These are phyloP conservation scores for Luehdorfia chinensis DNA, from an alignment of 1,140 invertebrate genomes.

Conservation along the genomic window DNA sequence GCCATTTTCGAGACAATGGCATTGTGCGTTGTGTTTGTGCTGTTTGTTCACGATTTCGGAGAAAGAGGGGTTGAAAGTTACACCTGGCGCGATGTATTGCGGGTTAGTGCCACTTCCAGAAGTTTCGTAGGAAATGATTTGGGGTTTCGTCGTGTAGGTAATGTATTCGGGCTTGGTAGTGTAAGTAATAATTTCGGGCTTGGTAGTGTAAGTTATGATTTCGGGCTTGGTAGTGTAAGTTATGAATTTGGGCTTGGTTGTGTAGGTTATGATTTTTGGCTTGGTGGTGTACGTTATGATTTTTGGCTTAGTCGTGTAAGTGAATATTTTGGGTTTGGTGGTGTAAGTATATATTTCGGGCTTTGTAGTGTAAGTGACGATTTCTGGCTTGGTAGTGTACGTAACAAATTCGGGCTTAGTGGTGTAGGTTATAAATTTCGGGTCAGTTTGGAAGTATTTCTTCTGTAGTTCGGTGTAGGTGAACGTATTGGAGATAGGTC, in stretches of 20 bases:
- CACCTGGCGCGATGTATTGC: constrained; percentile 52
- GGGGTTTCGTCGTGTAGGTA: constrained; percentile 48
- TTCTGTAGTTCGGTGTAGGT: constrained; percentile 52
- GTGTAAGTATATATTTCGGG: constrained; percentile 51
- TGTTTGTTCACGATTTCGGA: constrained; percentile 39
- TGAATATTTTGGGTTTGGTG: constrained; percentile 50
- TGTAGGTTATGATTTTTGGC: constrained; percentile 43
- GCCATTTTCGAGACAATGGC: constrained; percentile 56
- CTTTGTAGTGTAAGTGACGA: constrained; percentile 53
- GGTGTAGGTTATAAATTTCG: constrained; percentile 42
- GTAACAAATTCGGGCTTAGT: constrained; percentile 46
- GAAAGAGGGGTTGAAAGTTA: constrained; percentile 55
- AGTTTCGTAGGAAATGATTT: constrained; percentile 55
- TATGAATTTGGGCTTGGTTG: constrained; percentile 45
- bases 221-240: constrained; percentile 61
- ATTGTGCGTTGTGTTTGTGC: constrained; percentile 46
- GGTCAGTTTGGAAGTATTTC: constrained; percentile 58
- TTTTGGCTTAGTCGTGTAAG: constrained; percentile 60
- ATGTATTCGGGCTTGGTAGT: constrained; percentile 46
- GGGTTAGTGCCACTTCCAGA: constrained; percentile 58
- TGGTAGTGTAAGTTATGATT: constrained; percentile 51
- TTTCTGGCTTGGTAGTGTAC: constrained; percentile 55
- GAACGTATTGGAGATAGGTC: constrained; percentile 48
- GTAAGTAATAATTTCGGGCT: constrained; percentile 44
- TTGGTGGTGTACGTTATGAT: constrained; percentile 54